Conservation (phyloP, 2,888 invertebrate genomes). For the Molorchus minor region DNA sequence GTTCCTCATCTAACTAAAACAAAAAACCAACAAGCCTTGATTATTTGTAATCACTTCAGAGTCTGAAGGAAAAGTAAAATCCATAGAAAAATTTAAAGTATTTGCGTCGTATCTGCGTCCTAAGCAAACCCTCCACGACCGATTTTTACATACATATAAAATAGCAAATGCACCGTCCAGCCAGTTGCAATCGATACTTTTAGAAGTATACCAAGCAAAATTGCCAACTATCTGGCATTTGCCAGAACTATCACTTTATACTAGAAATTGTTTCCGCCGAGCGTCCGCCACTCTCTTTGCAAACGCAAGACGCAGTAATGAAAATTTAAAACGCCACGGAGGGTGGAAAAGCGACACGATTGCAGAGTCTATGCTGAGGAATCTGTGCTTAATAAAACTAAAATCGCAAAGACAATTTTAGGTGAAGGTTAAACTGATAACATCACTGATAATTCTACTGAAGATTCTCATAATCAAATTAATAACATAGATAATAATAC, state of each 20-base stretch:
- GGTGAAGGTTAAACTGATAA: background rate
- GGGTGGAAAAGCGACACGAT: constrained; percentile 12
- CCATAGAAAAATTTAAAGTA: no score
- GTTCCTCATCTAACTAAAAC: no score
- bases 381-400: background rate
- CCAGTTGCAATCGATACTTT: constrained; percentile 5
- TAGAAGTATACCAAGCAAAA: background rate
- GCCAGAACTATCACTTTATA: constrained; percentile 5
- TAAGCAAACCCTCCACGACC: background rate
- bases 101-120: no score
- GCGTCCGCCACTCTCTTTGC: constrained; percentile 12
- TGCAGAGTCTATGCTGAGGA: background rate
- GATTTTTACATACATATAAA: background rate
- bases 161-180: constrained; percentile 11
- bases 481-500: no score
- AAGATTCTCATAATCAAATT: no score
- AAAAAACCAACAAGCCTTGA: no score
- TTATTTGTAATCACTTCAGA: no score
- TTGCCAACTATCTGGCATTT: constrained; percentile 14
- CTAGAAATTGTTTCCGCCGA: constrained; percentile 16
- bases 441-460: background rate
- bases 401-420: no score
- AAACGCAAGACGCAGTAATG: constrained; percentile 7
- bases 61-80: no score
- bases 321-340: constrained; percentile 6